Percentiles rank a stretch among this genome's conserved stretches.
phyloP scores from a whole-genome alignment of 53 echinoderm and acorn worm species.

The Zoroaster sp. region DNA sequence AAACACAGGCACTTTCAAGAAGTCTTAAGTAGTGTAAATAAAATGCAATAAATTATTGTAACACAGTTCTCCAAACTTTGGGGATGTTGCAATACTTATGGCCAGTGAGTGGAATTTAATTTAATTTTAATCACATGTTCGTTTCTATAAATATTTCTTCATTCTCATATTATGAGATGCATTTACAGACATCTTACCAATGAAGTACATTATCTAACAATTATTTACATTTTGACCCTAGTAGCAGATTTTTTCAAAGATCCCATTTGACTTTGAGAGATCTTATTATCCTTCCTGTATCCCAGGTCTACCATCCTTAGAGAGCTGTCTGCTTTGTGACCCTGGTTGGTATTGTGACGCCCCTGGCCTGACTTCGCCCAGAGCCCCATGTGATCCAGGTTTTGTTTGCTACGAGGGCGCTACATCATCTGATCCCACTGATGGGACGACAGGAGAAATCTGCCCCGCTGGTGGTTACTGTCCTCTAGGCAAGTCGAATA shows the following conservation, averaged over 20 bases:
- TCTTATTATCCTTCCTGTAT: neutral
- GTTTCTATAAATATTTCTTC: no score
- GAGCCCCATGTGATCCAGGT: constrained; percentile 93
- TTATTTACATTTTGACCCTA: no score
- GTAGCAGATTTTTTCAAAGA: neutral
- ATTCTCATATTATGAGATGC: no score
- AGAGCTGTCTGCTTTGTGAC: constrained; percentile 84
- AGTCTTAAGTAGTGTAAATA: no score
- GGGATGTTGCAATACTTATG: no score
- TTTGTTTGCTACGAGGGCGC: constrained; percentile 92
- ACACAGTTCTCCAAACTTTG: no score
- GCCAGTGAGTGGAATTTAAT: no score
- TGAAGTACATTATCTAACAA: no score
- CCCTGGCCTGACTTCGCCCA: constrained; percentile 83
- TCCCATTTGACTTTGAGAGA: neutral
- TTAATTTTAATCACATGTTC: no score
- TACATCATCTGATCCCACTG: constrained; percentile 89
- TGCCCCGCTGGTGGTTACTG: constrained; percentile 99
- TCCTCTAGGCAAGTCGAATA: constrained; percentile 80
- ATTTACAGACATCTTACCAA: no score
- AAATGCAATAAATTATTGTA: no score
- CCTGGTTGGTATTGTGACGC: constrained; percentile 99
- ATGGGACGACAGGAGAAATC: constrained; percentile 82
- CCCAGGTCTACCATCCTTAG: constrained; percentile 55
- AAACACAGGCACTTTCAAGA: no score